phyloP scores from a whole-genome alignment of 2,797 vertebrate species.

The Lindbergichthys nudifrons region DNA sequence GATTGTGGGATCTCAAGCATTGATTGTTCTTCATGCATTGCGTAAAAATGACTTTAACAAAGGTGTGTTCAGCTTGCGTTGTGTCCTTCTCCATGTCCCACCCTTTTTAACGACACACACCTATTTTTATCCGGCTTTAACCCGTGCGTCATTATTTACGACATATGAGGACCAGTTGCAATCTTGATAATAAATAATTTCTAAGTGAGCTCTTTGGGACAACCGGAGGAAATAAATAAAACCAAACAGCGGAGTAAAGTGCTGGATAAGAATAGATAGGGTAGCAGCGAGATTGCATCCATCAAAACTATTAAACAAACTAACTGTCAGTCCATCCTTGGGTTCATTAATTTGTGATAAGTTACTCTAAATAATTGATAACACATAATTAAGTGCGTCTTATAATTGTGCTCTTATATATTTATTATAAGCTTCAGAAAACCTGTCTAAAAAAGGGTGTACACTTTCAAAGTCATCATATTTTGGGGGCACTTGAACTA shows the following conservation, averaged over 20 bases:
- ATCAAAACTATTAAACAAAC: not conserved
- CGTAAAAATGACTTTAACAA: not conserved
- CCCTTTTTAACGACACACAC: not conserved
- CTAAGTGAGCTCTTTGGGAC: not conserved
- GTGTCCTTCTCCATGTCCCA: conserved; percentile 1
- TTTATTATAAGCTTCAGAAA: not conserved
- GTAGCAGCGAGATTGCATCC: not conserved
- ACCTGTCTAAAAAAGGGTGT: not conserved
- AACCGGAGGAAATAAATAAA: not conserved
- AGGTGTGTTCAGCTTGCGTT: not conserved
- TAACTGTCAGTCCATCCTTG: not conserved
- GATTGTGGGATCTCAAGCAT: conserved; percentile 1
- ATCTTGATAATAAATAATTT: not conserved
- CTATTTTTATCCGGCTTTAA: conserved; percentile 1
- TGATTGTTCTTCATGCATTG: not conserved
- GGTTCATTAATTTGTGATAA: not conserved
- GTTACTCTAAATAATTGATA: not conserved
- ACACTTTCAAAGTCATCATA: conserved; percentile 1
- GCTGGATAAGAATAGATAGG: not conserved
- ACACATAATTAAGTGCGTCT: not conserved
- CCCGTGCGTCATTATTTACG: not conserved
- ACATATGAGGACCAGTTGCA: not conserved
- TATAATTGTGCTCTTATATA: not conserved
- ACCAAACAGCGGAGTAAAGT: not conserved
- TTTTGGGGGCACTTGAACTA: not conserved